Evolutionary conservation across 2,797 vertebrate species (phyloP).

Genomic region (Gobionotothen gibberifrons): DNA sequence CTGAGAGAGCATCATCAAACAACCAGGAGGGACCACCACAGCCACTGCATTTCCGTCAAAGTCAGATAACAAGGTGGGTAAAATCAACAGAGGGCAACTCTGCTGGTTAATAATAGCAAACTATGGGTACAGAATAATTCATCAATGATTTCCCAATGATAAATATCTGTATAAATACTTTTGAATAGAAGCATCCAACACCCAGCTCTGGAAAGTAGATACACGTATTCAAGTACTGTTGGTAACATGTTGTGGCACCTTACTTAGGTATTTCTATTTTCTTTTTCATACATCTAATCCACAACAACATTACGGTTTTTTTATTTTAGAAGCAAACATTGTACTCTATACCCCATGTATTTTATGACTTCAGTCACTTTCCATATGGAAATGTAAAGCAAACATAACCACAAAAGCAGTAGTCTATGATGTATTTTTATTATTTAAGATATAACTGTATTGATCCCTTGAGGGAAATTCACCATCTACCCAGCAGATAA

Average conservation of each 20-base stretch:
- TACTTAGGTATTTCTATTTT: not conserved
- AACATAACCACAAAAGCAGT: not conserved
- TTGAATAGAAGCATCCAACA: not conserved
- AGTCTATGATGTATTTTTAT: not conserved
- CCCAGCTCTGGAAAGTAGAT: not conserved
- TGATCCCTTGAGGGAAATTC: no score
- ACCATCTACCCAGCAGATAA: not conserved
- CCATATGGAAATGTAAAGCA: no score
- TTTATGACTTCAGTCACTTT: no score
- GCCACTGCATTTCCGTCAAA: not conserved
- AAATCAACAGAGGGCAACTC: not conserved
- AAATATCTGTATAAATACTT: not conserved
- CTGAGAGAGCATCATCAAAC: conserved; percentile 23
- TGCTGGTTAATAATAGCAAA: not conserved
- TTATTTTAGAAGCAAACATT: not conserved
- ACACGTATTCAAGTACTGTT: not conserved
- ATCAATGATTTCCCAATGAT: not conserved
- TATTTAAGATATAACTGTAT: not conserved
- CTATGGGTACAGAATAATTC: not conserved
- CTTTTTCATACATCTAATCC: not conserved
- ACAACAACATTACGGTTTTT: not conserved
- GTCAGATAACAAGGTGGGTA: conserved; percentile 53
- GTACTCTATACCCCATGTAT: not conserved
- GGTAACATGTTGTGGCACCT: not conserved
- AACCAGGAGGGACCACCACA: conserved; percentile 8